phyloP scores from a whole-genome alignment of 1,140 invertebrate species.

The Scaptodrosophila lebanonensis region DNA sequence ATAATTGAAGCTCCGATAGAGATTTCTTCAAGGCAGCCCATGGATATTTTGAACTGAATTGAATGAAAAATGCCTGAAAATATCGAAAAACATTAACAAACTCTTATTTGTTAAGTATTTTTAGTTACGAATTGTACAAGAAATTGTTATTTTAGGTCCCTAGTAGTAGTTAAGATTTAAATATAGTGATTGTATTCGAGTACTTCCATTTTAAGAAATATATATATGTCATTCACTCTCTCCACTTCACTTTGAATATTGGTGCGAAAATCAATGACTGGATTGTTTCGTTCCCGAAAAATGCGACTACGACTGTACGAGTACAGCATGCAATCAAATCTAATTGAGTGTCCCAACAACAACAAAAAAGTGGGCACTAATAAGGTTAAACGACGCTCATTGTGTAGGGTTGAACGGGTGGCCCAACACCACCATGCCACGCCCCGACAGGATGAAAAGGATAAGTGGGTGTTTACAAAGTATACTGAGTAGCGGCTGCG shows the following conservation, averaged over 20 bases:
- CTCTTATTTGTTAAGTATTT: too few relatives aligned
- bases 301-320: neutral
- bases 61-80: too few relatives aligned
- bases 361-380: conserved; percentile 44
- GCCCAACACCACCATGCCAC: conserved; percentile 19
- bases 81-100: too few relatives aligned
- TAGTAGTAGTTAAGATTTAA: conserved; percentile 38
- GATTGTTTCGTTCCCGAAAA: too few relatives aligned
- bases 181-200: conserved; percentile 57
- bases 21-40: too few relatives aligned
- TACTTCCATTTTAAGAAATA: conserved; percentile 58
- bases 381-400: conserved; percentile 51
- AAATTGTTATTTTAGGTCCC: too few relatives aligned
- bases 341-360: conserved; percentile 55
- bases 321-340: conserved; percentile 50
- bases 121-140: too few relatives aligned
- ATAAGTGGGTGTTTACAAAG: conserved; percentile 13
- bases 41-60: too few relatives aligned
- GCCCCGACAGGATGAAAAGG: too few relatives aligned
- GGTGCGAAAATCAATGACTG: too few relatives aligned
- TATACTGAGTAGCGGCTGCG: conserved; percentile 25
- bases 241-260: too few relatives aligned
- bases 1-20: too few relatives aligned
- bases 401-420: conserved; percentile 49
- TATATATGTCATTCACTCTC: conserved; percentile 2